Percentiles rank a stretch among this genome's conserved stretches.
phyloP scores from a whole-genome alignment of 2,797 vertebrate species.

The Zalophus californianus region DNA sequence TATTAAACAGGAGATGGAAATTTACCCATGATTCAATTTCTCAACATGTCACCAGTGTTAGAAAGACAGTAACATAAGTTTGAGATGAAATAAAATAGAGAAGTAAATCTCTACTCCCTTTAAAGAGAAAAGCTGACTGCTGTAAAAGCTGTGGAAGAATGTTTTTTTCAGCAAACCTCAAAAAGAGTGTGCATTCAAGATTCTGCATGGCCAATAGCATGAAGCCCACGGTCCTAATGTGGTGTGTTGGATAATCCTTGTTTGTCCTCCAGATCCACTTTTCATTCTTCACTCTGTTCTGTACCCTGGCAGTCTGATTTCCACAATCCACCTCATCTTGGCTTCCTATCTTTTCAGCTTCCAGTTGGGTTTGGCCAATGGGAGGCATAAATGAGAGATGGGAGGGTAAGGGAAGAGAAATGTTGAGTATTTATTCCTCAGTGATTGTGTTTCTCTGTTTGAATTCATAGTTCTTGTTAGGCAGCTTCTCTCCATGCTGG shows the following conservation, averaged over 20 bases:
- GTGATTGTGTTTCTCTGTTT: not conserved
- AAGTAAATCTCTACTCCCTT: not conserved
- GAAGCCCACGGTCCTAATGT: not conserved
- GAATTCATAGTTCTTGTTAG: not conserved
- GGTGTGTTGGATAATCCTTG: not conserved
- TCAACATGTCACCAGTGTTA: not conserved
- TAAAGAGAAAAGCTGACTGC: not conserved
- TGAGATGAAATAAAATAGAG: not conserved
- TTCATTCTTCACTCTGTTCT: not conserved
- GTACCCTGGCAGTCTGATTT: not conserved
- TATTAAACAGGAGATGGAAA: slow-evolving; percentile 66
- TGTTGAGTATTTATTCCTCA: not conserved
- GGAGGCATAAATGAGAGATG: not conserved
- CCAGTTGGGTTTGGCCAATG: not conserved
- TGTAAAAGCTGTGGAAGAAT: not conserved
- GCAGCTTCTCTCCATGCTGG: not conserved
- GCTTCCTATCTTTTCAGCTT: not conserved
- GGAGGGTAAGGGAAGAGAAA: not conserved
- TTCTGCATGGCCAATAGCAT: not conserved
- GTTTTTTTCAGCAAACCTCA: not conserved
- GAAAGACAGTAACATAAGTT: not conserved
- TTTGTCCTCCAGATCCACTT: not conserved
- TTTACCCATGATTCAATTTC: slow-evolving; percentile 73
- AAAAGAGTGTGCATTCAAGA: not conserved
- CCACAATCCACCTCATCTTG: not conserved